These are phyloP conservation scores for Cossypha caffra DNA, from an alignment of 2,797 vertebrate genomes.

Conservation along the genomic window DNA sequence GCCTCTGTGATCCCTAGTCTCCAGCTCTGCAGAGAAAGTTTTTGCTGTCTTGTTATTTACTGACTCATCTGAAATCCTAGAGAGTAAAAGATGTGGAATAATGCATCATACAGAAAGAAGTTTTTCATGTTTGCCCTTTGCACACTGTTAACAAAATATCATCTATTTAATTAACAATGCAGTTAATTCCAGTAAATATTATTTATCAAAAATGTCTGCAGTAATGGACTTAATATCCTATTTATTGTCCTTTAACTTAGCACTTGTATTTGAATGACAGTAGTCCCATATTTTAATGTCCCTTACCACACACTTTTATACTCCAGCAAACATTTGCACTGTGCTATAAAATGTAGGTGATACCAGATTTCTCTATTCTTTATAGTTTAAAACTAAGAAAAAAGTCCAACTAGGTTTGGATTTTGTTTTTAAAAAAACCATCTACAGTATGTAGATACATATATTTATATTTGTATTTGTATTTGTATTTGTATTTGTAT, in stretches of 20 bases:
- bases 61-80: neutral
- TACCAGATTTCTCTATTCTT: neutral
- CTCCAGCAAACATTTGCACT: conserved; percentile 23
- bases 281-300: conserved; percentile 26
- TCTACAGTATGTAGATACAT: neutral
- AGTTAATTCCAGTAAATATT: conserved; percentile 36
- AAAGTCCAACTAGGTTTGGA: neutral
- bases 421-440: neutral
- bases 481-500: too few relatives aligned
- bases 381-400: neutral
- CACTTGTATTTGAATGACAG: conserved; percentile 41
- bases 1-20: neutral
- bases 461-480: neutral
- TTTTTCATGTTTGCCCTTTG: neutral
- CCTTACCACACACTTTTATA: neutral
- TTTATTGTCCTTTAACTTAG: conserved; percentile 38
- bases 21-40: neutral
- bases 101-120: conserved; percentile 3
- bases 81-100: neutral
- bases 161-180: conserved; percentile 52
- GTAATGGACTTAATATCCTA: conserved; percentile 27
- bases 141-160: neutral
- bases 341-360: neutral
- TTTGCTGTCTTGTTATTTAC: neutral
- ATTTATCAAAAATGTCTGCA: conserved; percentile 16